These are phyloP conservation scores for Pharmacophagus antenor DNA, from an alignment of 2,888 invertebrate genomes.

Conservation along the genomic window DNA sequence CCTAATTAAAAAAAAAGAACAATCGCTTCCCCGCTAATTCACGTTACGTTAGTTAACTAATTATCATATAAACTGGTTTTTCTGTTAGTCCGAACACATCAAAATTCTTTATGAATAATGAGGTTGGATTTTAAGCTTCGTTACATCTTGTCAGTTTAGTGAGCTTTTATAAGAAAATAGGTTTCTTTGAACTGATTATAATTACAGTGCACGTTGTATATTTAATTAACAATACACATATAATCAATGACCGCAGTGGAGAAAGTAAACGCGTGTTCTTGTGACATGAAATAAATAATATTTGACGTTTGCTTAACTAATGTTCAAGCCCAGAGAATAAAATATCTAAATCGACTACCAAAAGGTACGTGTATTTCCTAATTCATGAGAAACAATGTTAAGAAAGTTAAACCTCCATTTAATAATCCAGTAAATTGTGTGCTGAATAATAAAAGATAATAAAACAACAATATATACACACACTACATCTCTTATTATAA, in stretches of 20 bases:
- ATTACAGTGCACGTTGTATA: constrained; percentile 46
- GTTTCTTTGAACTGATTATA: constrained; percentile 47
- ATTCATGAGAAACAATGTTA: too few species aligned
- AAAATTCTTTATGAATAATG: constrained; percentile 72
- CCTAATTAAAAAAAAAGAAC: constrained; percentile 44
- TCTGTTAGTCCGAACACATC: constrained; percentile 56
- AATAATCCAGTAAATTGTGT: too few species aligned
- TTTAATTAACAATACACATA: constrained; percentile 44
- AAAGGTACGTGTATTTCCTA: too few species aligned
- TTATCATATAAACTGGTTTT: constrained; percentile 68
- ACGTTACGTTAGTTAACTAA: constrained; percentile 45
- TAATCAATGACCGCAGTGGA: constrained; percentile 33
- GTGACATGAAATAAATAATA: not conserved
- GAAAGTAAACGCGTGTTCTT: not conserved
- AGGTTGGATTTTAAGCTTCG: constrained; percentile 70
- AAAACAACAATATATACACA: too few species aligned
- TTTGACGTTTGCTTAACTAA: not conserved
- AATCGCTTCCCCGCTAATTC: constrained; percentile 55
- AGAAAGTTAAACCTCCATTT: too few species aligned
- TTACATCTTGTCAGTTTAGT: constrained; percentile 61
- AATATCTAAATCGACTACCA: too few species aligned
- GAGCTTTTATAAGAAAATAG: constrained; percentile 51
- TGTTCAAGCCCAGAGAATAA: too few species aligned
- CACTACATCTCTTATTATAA: too few species aligned
- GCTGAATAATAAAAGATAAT: too few species aligned